These are phyloP conservation scores for Drosophila kikkawai DNA, from an alignment of 1,140 invertebrate species.

Conservation along the genomic window DNA sequence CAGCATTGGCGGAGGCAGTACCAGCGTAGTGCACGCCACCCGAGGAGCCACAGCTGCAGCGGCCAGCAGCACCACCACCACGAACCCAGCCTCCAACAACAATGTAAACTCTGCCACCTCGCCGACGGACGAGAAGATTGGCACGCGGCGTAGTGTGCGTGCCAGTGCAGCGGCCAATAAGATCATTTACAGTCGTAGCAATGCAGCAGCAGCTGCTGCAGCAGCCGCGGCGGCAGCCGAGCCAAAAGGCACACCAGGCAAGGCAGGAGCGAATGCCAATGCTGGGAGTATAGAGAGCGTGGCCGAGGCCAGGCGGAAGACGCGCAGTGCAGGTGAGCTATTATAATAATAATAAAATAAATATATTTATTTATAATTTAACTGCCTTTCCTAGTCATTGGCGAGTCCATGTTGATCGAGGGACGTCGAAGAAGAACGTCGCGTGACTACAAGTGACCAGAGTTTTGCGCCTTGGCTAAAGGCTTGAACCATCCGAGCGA, in stretches of 20 bases:
- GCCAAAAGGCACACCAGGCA: constrained; percentile 51
- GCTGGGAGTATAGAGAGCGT: constrained; percentile 60
- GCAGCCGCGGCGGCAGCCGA: constrained; percentile 60
- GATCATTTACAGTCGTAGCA: constrained; percentile 75
- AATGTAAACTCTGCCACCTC: constrained; percentile 56
- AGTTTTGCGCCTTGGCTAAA: constrained; percentile 84
- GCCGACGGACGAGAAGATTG: constrained; percentile 82
- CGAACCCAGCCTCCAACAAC: constrained; percentile 54
- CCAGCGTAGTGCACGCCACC: constrained; percentile 67
- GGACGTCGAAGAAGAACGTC: constrained; percentile 86
- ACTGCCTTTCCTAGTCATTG: constrained; percentile 54
- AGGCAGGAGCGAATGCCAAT: constrained; percentile 35
- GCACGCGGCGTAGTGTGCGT: constrained; percentile 73
- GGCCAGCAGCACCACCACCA: constrained; percentile 60
- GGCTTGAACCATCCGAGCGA: constrained; percentile 67
- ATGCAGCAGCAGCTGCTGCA: constrained; percentile 61
- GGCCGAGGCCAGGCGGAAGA: constrained; percentile 86
- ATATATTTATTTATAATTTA: too few species aligned
- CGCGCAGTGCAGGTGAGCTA: constrained; percentile 88
- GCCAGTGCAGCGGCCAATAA: constrained; percentile 82
- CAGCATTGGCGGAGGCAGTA: constrained; percentile 14
- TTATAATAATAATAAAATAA: too few species aligned
- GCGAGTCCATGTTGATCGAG: constrained; percentile 78
- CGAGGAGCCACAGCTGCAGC: constrained; percentile 71
- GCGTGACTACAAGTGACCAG: constrained; percentile 88